phyloP scores from a whole-genome alignment of 37 sponge, comb jelly and placozoan species.

The Oscarella lobularis region DNA sequence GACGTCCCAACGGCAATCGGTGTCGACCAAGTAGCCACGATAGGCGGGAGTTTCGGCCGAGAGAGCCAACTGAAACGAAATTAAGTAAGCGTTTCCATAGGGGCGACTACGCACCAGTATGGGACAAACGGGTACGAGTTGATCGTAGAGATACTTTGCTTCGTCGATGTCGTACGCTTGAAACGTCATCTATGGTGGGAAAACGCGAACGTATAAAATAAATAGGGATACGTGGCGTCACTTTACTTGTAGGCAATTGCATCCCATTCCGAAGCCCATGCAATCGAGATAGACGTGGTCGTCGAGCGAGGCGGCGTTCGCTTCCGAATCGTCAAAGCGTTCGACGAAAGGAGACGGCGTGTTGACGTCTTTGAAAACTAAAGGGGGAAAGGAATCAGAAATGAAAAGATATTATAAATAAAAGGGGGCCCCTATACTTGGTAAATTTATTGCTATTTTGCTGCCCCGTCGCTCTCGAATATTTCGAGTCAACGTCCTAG shows the following conservation, averaged over 20 bases:
- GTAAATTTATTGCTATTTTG: slow-evolving; percentile 69
- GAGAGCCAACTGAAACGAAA: slow-evolving; percentile 51
- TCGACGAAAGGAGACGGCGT: slow-evolving; percentile 66
- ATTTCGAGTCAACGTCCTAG: slow-evolving; percentile 64
- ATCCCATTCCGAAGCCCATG: slow-evolving; percentile 98
- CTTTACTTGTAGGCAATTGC: slow-evolving; percentile 75
- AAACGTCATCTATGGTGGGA: slow-evolving; percentile 85
- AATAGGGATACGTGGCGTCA: too few species aligned
- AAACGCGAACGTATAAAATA: too few species aligned
- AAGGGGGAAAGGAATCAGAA: too few species aligned
- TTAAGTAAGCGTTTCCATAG: too few species aligned
- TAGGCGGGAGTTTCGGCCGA: slow-evolving; percentile 69
- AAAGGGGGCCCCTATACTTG: slow-evolving; percentile 30
- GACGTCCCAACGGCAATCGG: slow-evolving; percentile 70
- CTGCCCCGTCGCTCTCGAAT: slow-evolving; percentile 82
- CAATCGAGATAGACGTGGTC: slow-evolving; percentile 94
- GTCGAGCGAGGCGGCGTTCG: slow-evolving; percentile 35
- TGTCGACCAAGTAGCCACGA: slow-evolving; percentile 73
- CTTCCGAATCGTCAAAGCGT: slow-evolving; percentile 27
- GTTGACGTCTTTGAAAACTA: slow-evolving; percentile 42
- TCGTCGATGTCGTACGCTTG: slow-evolving; percentile 78
- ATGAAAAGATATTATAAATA: too few species aligned
- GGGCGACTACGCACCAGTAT: slow-evolving; percentile 62
- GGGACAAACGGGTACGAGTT: slow-evolving; percentile 75
- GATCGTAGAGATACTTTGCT: slow-evolving; percentile 77